Base-by-base conservation (phyloP, 1,140 invertebrate genomes). In the Cherax quadricarinatus region DNA sequence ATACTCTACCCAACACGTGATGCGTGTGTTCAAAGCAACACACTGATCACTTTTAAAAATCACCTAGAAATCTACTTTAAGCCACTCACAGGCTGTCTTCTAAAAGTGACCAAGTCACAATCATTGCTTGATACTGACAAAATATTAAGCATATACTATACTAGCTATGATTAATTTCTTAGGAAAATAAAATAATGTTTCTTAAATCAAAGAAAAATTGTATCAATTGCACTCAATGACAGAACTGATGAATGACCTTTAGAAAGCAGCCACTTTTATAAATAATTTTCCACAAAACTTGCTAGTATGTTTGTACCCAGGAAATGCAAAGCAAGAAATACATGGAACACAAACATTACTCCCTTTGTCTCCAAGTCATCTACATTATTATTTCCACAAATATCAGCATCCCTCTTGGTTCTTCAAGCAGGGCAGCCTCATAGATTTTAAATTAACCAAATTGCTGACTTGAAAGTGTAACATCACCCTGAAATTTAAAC, bases 1-100 rank as follows among this genome's bases (percentile, higher is more conserved):
- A 87, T 87, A 57, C 86, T 87, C 48, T 87, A 87, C 86, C 86
- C 62, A 78, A 51, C 73, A 14, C 30, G 41, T 66, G n/a, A 66
- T 70, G 60, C 30, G 60, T 70, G 82, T 60, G 53, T 62, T 49
- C 4, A 85, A 14, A 85, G 12, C n/a, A 70, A 51, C 60, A 70
- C 24, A 66, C 83, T 30, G 7, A 75, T 84, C 57, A 79, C 73
- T 14, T 80, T 79, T 57, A 48, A 62, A 80, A 88, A 62, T 80
- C 9, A 79, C 75, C n/a, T 88, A 88, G 49, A 80, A 81, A 57
- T 88, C 80, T 62, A 88, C 66, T 81, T 79, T 88, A 88, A 87
- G 73, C 86, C 73, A 88, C 78, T 88, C 30, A 48, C 49, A 62
- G 73, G 73, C 86, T 88, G 48, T 87, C 70, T 57, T 89, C 80